Percentiles rank a stretch among this genome's conserved stretches.
These are phyloP conservation scores for Phortica okadai DNA, from an alignment of 2,888 invertebrate genomes.

Conservation along the genomic window DNA sequence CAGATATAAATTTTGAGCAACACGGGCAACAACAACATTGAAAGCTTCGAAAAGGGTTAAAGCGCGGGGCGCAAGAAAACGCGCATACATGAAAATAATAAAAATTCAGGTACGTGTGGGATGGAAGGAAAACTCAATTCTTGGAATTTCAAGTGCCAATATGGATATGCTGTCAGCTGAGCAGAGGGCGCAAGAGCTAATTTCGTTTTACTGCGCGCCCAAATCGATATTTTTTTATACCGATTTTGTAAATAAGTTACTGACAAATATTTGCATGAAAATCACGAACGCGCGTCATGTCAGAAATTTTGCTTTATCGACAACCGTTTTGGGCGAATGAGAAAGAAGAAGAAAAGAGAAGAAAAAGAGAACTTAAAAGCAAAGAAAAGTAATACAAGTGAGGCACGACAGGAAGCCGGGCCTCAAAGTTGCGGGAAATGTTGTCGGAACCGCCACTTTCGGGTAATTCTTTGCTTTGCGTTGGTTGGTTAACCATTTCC, in stretches of 20 bases:
- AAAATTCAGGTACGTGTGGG: not conserved
- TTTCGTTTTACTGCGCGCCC: slow-evolving; percentile 23
- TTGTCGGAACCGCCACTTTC: not conserved
- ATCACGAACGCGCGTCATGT: slow-evolving; percentile 63
- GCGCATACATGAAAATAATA: not conserved
- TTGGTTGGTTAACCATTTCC: slow-evolving; percentile 13
- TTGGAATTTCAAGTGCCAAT: not conserved
- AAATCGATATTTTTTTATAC: slow-evolving; percentile 22
- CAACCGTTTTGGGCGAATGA: not conserved
- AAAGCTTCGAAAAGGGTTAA: slow-evolving; percentile 52
- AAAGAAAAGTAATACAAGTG: not conserved
- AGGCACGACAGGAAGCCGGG: not conserved
- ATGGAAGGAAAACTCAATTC: not conserved
- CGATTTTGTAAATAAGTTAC: slow-evolving; percentile 28
- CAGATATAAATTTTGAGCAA: slow-evolving; percentile 2
- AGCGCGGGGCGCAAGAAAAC: not conserved
- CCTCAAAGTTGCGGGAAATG: slow-evolving; percentile 17
- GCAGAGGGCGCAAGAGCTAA: not conserved
- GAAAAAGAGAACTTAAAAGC: not conserved
- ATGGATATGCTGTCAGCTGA: not conserved
- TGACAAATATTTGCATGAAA: slow-evolving; percentile 63
- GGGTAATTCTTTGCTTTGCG: not conserved
- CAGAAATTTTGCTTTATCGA: slow-evolving; percentile 61
- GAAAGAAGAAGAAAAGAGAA: not conserved
- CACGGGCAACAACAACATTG: slow-evolving; percentile 43